Conservation (phyloP, 2,113 vertebrate species). For the Aphyosemion australe region DNA sequence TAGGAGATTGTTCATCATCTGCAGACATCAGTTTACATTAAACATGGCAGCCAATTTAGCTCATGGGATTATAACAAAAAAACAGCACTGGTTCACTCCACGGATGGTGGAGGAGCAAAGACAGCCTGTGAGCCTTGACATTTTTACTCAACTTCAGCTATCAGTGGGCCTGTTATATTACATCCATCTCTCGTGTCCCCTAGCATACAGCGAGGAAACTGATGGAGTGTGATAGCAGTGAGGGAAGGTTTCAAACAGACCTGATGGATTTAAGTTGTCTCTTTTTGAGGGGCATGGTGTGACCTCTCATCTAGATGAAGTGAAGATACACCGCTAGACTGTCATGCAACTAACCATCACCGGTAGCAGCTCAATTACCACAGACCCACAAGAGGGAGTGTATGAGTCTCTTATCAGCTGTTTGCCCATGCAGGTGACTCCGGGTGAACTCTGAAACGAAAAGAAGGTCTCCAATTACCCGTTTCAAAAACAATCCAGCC, state of each 20-base stretch:
- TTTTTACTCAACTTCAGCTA: conserved; percentile 9
- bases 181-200: conserved; percentile 36
- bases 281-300: conserved; percentile 45
- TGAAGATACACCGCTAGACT: conserved; percentile 24
- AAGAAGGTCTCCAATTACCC: conserved; percentile 56
- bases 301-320: conserved; percentile 38
- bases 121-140: conserved; percentile 17
- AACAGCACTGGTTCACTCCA: conserved; percentile 7
- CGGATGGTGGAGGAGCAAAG: conserved; percentile 23
- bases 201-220: conserved; percentile 7
- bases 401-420: conserved; percentile 49
- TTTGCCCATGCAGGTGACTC: conserved; percentile 62
- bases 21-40: conserved; percentile 6
- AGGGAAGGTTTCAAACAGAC: conserved; percentile 13
- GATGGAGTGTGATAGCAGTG: conserved; percentile 36
- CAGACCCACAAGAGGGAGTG: conserved; percentile 24
- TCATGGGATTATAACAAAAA: conserved; percentile 15
- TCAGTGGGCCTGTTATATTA: conserved; percentile 20
- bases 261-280: conserved; percentile 39
- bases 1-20: not conserved
- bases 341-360: conserved; percentile 31
- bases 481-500: conserved; percentile 49
- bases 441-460: conserved; percentile 36
- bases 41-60: conserved; percentile 6
- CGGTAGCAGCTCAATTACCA: conserved; percentile 61